Base-by-base conservation (phyloP, 2,113 vertebrate genomes). In the Saimiri boliviensis region DNA sequence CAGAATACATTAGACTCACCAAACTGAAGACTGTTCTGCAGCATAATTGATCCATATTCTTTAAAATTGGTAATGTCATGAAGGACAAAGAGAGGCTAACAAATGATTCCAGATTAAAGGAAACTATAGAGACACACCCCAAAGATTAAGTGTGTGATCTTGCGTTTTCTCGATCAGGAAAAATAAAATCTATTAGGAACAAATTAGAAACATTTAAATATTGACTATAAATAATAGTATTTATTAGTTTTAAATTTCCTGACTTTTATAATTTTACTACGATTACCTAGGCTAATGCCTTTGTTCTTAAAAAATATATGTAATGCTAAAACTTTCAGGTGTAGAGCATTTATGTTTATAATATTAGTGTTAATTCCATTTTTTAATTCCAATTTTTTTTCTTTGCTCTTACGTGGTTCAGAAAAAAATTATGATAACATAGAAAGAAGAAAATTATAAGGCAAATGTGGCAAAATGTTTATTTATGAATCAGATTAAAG, bases 171-270 rank as follows among this genome's bases (percentile, higher is more conserved):
- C 27, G 47, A 47, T 86, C 6, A 80, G 5, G 13, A 73, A 45
- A 56, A 80, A n/a, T 16, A 37, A 23, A 56, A 47, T 37, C 32
- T 56, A 35, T 35, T 60, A 76, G 85, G 12, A 91, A 20, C 2
- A 17, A 88, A 68, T 35, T 81, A n/a, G 32, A 92, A 77, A 71
- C 52, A 92, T 27, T 35, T 96, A 17, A 96, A 83, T 73, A 91
- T 68, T 54, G 49, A 21, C 23, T 85, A 0, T 70, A 86, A 90
- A 88, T 77, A 85, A 23, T 16, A 56, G 4, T 70, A 49, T 80
- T 86, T 94, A 68, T 74, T 80, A 77, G 87, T 91, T 35, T 84
- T 80, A 70, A 60, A 76, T 80, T 89, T 80, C 13, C 37, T 87
- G 12, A 58, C 1, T 87, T 93, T 71, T 45, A 56, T 85, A 63